phyloP scores from a whole-genome alignment of 1,140 invertebrate genomes.

The Habropoda laboriosa region DNA sequence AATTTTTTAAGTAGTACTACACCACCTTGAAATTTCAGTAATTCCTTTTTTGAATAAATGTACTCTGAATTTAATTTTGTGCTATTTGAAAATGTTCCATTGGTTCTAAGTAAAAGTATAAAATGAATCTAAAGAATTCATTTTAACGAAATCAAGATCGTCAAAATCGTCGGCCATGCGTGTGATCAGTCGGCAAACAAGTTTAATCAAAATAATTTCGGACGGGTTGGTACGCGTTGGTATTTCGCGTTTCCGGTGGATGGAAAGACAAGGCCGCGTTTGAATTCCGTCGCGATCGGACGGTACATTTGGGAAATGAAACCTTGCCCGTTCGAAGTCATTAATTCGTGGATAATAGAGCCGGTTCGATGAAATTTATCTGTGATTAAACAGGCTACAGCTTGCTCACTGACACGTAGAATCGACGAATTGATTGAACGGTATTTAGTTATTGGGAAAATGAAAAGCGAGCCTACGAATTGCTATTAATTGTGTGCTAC shows the following conservation, averaged over 20 bases:
- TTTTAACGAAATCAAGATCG: too few relatives aligned
- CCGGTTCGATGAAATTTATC: not conserved
- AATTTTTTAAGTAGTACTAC: too few relatives aligned
- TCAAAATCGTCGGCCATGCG: not conserved
- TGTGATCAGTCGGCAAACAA: not conserved
- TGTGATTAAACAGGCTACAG: not conserved
- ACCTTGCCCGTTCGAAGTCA: not conserved
- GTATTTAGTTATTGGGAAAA: not conserved
- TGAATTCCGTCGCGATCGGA: not conserved
- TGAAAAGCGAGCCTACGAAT: not conserved
- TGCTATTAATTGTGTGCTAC: not conserved
- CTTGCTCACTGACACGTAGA: too few relatives aligned
- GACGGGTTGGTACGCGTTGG: not conserved
- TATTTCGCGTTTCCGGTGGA: not conserved
- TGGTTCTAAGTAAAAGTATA: too few relatives aligned
- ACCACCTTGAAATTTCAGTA: too few relatives aligned
- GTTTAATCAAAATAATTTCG: constrained; percentile 33
- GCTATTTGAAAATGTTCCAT: too few relatives aligned
- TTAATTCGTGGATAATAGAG: constrained; percentile 16
- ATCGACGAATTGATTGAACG: not conserved
- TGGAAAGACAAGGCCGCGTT: not conserved
- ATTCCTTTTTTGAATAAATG: too few relatives aligned
- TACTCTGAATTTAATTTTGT: too few relatives aligned
- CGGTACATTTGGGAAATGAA: constrained; percentile 13
- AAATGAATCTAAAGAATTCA: too few relatives aligned